Base-by-base conservation (phyloP, 2,888 invertebrate genomes). In the Pocota personata region DNA sequence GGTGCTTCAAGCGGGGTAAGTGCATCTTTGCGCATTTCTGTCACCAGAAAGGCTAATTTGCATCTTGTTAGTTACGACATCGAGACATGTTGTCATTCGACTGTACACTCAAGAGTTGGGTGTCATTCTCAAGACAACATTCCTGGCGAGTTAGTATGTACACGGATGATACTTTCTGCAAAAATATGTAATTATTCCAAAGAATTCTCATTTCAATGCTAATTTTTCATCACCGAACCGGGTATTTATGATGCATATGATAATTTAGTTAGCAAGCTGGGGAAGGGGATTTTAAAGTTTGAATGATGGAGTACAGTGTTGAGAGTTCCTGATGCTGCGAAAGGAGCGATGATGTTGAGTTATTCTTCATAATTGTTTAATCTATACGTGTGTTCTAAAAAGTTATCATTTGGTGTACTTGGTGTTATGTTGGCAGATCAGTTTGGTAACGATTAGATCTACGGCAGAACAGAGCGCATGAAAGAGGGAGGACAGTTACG, bases 201-300 rank as follows among this genome's bases (percentile, higher is more conserved):
- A 37, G 76, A 82, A 86, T 84, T 82, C 66, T 64, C 82, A 86
- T 86, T 86, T 82, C 76, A 72, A 86, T 86, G 86, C 82, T 82
- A 86, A 86, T 86, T 86, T 73, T 82, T 73, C 72, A 82, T 67
- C 86, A 76, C 46, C 60, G 58, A 71, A 55, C 48, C 48, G 40
- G 62, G 66, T 76, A 76, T 80, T 86, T 82, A 76, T 58, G 71
- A 60, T 60, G 64, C 52, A n/a, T 46, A 72, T 79, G 62, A 79
- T 79, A 79, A 64, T 79, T 77, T 30, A n/a, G 14, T 43, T 16
- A 52, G 50, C 37, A n/a, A 19, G 8, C 24, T 37, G 16, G 30
- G 7, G 19, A 37, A 21, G 12, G 48, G 37, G 37, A 21, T 27
- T 52, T 14, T 40, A 37, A 12, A 46, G 35, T 50, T 71, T 55